A percentile compares a stretch with the other conserved stretches of the same genome.
Evolutionary conservation across 2,113 vertebrate genomes (phyloP).

Genomic region (Sylvia atricapilla): DNA sequence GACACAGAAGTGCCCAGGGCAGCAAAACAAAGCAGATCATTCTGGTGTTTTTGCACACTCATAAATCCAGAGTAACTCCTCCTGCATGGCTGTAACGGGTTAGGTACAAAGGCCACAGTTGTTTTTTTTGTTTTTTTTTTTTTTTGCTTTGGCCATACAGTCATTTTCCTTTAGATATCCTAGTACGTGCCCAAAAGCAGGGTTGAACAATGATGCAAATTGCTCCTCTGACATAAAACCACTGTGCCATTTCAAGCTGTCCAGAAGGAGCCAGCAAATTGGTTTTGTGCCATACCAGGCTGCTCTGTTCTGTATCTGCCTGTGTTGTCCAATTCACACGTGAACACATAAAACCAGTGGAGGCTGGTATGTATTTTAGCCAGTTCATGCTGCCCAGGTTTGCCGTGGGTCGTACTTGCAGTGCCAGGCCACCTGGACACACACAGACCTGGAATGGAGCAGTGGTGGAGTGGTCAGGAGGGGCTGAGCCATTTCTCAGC

Average conservation of each 20-base stretch:
- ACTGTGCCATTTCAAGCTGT: not conserved
- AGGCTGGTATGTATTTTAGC: not conserved
- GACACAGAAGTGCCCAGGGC: not conserved
- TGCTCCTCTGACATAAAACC: not conserved
- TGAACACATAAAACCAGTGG: not conserved
- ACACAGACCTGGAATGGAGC: fast-evolving
- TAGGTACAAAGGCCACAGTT: fast-evolving
- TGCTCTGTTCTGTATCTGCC: not conserved
- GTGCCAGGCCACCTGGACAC: not conserved
- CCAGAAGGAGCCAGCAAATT: not conserved
- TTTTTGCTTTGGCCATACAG: not conserved
- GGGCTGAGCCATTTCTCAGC: not conserved
- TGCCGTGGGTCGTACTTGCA: not conserved
- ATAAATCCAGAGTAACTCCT: not conserved
- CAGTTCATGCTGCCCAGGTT: fast-evolving
- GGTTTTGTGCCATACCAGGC: not conserved
- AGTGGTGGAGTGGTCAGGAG: not conserved
- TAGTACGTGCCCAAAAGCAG: not conserved
- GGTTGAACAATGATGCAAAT: not conserved
- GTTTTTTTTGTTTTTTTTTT: not conserved
- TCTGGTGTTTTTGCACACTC: not conserved
- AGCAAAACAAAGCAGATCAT: not conserved
- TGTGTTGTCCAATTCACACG: fast-evolving
- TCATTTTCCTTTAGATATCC: not conserved
- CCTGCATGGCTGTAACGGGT: not conserved